Conservation (phyloP, 2,113 vertebrate species). For the Cyanoliseus patagonus region DNA sequence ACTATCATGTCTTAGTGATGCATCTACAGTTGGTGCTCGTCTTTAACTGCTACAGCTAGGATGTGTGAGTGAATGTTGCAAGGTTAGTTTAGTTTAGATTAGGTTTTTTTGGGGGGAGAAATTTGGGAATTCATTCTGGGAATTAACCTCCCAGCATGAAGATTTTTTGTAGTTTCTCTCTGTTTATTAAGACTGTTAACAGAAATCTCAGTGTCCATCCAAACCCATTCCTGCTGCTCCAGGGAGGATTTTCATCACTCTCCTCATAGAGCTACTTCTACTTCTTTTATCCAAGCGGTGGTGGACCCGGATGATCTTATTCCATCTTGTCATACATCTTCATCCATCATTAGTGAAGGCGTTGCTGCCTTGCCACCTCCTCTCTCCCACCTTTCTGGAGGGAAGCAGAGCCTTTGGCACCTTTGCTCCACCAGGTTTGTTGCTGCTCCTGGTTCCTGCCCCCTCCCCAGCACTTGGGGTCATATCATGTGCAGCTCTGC, state of each 20-base stretch:
- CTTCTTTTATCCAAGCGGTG: neutral
- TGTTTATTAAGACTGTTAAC: neutral
- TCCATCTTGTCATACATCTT: neutral
- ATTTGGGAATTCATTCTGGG: neutral
- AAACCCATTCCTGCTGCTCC: neutral
- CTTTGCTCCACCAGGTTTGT: neutral
- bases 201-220: neutral
- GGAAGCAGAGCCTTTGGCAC: neutral
- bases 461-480: neutral
- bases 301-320: neutral
- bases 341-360: neutral
- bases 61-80: neutral
- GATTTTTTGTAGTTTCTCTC: neutral
- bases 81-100: neutral
- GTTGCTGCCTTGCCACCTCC: neutral
- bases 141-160: neutral
- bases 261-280: neutral
- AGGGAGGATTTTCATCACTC: neutral
- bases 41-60: neutral
- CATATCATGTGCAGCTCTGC: neutral
- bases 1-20: neutral
- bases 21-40: neutral
- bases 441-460: neutral
- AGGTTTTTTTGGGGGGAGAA: neutral
- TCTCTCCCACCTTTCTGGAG: neutral